phyloP scores from a whole-genome alignment of 2,113 vertebrate genomes.

The Anthoscopus minutus region DNA sequence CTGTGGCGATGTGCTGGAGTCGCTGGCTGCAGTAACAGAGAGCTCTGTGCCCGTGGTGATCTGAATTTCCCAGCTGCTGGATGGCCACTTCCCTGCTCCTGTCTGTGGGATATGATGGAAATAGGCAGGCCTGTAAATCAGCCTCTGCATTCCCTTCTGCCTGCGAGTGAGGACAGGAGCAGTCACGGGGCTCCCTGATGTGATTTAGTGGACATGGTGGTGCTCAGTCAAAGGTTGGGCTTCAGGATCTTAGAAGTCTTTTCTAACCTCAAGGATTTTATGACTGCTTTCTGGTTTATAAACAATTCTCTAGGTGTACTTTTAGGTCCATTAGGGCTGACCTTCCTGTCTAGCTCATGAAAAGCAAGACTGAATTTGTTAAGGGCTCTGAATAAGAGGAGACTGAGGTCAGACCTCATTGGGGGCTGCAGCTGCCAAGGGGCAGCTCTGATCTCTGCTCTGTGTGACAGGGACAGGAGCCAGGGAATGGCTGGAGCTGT shows the following conservation, averaged over 20 bases:
- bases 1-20: rapidly evolving
- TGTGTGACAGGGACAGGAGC: neutral
- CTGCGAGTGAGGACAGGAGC: neutral
- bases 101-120: neutral
- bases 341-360: neutral
- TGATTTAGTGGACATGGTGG: neutral
- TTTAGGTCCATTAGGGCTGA: neutral
- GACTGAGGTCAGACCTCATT: neutral
- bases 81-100: neutral
- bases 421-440: neutral
- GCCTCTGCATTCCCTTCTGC: neutral
- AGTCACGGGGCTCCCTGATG: neutral
- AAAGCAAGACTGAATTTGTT: neutral
- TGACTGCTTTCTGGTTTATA: neutral
- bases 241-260: neutral
- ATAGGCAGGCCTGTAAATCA: neutral
- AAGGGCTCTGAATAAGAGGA: neutral
- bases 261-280: neutral
- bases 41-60: neutral
- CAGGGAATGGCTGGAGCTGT: neutral
- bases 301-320: neutral
- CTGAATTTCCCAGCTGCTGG: neutral
- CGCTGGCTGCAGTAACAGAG: no score
- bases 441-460: neutral
- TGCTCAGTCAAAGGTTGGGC: rapidly evolving